Evolutionary conservation across 2,113 vertebrate genomes (phyloP).

Genomic region (Phalacrocorax pelagicus): DNA sequence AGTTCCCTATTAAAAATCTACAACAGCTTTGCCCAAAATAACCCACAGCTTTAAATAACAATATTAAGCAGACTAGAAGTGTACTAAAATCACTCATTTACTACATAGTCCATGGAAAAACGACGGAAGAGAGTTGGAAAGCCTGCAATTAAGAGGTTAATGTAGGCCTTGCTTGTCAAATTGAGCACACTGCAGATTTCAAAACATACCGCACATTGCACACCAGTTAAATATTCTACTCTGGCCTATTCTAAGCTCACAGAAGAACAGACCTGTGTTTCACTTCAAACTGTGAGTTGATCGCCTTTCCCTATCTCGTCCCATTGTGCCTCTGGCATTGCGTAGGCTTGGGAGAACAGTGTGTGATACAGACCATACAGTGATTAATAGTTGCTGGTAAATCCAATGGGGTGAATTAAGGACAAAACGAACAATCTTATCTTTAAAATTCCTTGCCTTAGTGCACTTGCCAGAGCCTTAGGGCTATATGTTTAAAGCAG

Average conservation of each 20-base stretch:
- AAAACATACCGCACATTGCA: background rate
- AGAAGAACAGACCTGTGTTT: background rate
- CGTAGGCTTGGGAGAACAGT: background rate
- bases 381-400: background rate
- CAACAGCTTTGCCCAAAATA: background rate
- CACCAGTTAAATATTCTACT: background rate
- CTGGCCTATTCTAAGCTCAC: background rate
- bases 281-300: background rate
- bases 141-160: background rate
- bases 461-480: background rate
- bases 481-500: conserved; percentile 16
- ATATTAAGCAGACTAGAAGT: background rate
- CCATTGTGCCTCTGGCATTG: background rate
- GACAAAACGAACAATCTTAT: conserved; percentile 25
- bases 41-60: background rate
- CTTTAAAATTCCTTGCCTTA: background rate
- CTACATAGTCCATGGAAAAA: background rate
- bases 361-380: background rate
- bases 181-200: background rate
- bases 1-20: background rate
- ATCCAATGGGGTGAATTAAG: conserved; percentile 1
- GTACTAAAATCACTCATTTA: background rate
- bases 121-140: background rate
- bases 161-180: background rate
- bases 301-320: background rate